Evolutionary conservation across 2,888 invertebrate genomes (phyloP).

Genomic region (Parnassius apollo): DNA sequence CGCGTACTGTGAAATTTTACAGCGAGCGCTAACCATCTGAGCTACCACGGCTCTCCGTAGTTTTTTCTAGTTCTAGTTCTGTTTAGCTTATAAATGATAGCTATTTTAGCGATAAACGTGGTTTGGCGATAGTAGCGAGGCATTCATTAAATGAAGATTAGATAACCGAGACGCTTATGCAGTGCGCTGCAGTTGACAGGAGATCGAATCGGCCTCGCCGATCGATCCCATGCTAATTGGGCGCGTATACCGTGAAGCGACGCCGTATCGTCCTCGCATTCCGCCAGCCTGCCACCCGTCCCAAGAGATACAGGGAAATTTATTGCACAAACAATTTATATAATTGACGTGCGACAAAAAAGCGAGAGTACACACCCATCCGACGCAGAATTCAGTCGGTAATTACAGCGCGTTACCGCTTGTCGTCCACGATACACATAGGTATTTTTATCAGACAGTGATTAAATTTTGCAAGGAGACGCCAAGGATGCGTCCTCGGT

Average conservation of each 20-base stretch:
- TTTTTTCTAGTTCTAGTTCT: too few relatives aligned
- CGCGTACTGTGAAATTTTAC: too few relatives aligned
- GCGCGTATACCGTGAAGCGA: constrained; percentile 50
- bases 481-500: constrained; percentile 71
- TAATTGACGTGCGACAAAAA: constrained; percentile 79
- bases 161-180: constrained; percentile 66
- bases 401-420: constrained; percentile 66
- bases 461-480: constrained; percentile 61
- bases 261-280: constrained; percentile 59
- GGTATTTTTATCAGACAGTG: constrained; percentile 60
- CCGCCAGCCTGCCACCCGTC: constrained; percentile 66
- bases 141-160: constrained; percentile 74
- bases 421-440: constrained; percentile 56
- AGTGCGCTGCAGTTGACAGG: constrained; percentile 66
- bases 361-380: constrained; percentile 72
- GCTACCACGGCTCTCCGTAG: too few relatives aligned
- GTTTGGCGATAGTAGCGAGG: constrained; percentile 57
- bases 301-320: constrained; percentile 76
- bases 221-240: constrained; percentile 81
- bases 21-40: too few relatives aligned
- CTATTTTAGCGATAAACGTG: constrained; percentile 36
- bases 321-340: constrained; percentile 80
- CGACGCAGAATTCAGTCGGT: constrained; percentile 61
- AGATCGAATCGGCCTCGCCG: constrained; percentile 73
- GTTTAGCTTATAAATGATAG: neutral